Conservation (phyloP, 2,888 invertebrate species). For the Alloscopus bannaensis region DNA sequence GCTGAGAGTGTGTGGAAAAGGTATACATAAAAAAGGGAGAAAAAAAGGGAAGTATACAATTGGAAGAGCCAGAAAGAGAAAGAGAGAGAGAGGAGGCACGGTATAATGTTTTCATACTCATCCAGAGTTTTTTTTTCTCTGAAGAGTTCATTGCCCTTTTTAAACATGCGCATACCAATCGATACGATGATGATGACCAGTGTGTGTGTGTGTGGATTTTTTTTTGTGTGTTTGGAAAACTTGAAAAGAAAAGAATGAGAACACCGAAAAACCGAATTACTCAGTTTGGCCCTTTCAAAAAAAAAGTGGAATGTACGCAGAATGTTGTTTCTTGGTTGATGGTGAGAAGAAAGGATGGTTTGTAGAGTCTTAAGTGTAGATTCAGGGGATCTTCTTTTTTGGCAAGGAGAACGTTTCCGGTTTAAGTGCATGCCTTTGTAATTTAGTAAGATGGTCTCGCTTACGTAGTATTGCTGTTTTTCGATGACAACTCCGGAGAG, state of each 20-base stretch:
- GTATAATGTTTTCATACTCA: conserved; percentile 61
- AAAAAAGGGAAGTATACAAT: conserved; percentile 8
- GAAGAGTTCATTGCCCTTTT: conserved; percentile 63
- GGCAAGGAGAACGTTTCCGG: too few relatives aligned
- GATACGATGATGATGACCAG: conserved; percentile 53
- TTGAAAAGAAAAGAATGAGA: neutral
- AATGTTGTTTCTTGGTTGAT: too few relatives aligned
- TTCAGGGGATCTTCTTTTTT: too few relatives aligned
- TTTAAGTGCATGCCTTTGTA: too few relatives aligned
- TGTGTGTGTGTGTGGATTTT: conserved; percentile 2
- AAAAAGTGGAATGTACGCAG: too few relatives aligned
- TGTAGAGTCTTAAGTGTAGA: too few relatives aligned
- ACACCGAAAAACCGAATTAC: conserved; percentile 1
- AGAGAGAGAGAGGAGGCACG: conserved; percentile 49
- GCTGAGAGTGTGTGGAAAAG: too few relatives aligned
- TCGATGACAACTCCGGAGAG: too few relatives aligned
- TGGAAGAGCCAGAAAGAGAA: neutral
- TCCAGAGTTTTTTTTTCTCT: conserved; percentile 46
- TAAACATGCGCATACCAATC: conserved; percentile 63
- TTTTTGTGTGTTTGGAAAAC: neutral
- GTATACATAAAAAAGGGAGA: conserved; percentile 5
- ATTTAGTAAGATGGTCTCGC: too few relatives aligned
- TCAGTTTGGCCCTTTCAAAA: too few relatives aligned
- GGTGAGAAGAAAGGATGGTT: too few relatives aligned
- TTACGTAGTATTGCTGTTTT: too few relatives aligned